Evolutionary conservation across 2,797 vertebrate species (phyloP).

Genomic region (Periophthalmus magnuspinnatus): DNA sequence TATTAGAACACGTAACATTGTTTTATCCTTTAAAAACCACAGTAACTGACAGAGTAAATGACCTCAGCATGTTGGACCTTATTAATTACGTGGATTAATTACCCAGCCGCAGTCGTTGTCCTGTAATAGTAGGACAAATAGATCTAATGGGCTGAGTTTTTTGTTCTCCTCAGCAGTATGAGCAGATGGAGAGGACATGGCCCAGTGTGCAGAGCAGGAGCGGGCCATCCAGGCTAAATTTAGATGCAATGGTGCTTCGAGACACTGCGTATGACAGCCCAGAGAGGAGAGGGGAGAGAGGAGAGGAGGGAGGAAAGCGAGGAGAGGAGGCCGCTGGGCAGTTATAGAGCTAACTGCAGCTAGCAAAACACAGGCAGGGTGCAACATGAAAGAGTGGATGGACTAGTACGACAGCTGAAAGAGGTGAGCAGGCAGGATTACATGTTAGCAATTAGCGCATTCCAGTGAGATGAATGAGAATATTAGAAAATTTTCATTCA

Average conservation of each 20-base stretch:
- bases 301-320: neutral
- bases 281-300: constrained; percentile 61
- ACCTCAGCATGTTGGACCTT: too few species aligned
- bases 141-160: constrained; percentile 16
- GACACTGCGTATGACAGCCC: constrained; percentile 65
- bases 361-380: constrained; percentile 38
- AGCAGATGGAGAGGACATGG: constrained; percentile 76
- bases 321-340: constrained; percentile 36
- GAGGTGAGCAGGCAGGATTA: neutral
- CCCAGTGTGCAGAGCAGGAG: constrained; percentile 56
- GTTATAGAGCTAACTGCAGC: constrained; percentile 54
- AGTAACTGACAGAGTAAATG: too few species aligned
- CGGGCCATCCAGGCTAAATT: constrained; percentile 65
- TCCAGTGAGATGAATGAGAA: too few species aligned
- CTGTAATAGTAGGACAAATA: constrained; percentile 6
- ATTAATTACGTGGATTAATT: neutral
- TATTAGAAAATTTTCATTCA: too few species aligned
- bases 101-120: neutral
- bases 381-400: constrained; percentile 6
- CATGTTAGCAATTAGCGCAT: neutral
- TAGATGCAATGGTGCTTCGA: constrained; percentile 68
- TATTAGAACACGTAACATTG: too few species aligned
- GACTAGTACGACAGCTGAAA: neutral
- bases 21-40: too few species aligned
- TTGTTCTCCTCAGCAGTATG: constrained; percentile 49